These are phyloP conservation scores for Calypte anna DNA, from an alignment of 2,113 vertebrate species.

Conservation along the genomic window DNA sequence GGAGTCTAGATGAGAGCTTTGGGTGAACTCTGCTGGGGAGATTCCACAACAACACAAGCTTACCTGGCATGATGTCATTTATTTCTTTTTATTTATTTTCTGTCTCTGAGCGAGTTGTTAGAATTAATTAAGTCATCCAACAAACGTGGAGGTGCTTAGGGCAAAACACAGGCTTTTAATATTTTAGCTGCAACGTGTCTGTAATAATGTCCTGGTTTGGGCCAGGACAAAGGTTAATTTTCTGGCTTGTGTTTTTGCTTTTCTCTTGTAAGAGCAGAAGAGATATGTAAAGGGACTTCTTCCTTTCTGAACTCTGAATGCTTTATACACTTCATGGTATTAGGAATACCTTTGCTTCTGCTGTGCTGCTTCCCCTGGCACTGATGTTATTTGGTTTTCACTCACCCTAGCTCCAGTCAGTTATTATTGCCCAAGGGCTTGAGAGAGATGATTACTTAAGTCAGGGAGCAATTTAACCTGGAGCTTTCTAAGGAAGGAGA, in stretches of 20 bases:
- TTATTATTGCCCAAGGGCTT: conserved; percentile 48
- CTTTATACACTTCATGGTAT: neutral
- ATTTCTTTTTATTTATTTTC: neutral
- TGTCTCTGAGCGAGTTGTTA: neutral
- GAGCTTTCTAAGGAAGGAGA: conserved; percentile 5
- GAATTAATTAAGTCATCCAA: neutral
- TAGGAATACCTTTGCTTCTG: conserved; percentile 29
- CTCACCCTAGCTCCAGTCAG: neutral
- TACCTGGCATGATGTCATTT: neutral
- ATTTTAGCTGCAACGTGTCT: neutral
- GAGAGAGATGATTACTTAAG: conserved; percentile 54
- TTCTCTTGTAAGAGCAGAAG: too few relatives aligned
- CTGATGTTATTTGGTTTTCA: conserved; percentile 21
- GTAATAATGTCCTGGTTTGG: neutral
- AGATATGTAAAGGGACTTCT: neutral
- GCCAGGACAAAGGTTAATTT: too few relatives aligned
- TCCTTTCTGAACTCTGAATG: neutral
- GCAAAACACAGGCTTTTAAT: neutral
- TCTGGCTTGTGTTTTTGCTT: too few relatives aligned
- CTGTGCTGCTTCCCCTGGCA: neutral
- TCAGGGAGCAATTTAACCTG: conserved; percentile 26
- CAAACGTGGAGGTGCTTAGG: neutral
- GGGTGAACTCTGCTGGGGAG: neutral
- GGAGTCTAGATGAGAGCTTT: neutral
- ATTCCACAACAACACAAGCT: neutral